Evolutionary conservation across 2,113 vertebrate genomes (phyloP).

Genomic region (Origma solitaria): DNA sequence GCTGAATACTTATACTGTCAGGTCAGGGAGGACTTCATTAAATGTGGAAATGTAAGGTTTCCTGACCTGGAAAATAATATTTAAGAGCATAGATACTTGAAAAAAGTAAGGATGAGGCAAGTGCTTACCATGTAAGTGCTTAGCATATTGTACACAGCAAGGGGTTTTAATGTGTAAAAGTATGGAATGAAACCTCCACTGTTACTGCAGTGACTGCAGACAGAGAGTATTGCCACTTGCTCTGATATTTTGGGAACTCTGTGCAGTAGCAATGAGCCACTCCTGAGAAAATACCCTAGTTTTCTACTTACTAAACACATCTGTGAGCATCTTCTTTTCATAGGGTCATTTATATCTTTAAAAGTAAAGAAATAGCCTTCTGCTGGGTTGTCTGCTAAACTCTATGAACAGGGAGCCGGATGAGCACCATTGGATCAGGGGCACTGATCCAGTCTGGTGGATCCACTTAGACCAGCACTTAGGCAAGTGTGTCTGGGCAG

Average conservation of each 20-base stretch:
- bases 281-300: background rate
- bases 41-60: background rate
- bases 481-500: background rate
- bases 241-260: background rate
- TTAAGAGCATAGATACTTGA: background rate
- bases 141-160: background rate
- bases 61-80: background rate
- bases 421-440: background rate
- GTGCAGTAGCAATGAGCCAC: background rate
- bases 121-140: background rate
- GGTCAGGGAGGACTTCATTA: background rate
- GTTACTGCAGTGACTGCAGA: background rate
- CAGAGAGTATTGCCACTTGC: background rate
- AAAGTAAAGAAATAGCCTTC: background rate
- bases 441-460: background rate
- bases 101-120: background rate
- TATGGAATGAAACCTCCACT: background rate
- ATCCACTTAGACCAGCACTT: background rate
- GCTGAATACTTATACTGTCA: background rate
- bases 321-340: background rate
- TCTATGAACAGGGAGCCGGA: rapidly evolving
- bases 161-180: background rate
- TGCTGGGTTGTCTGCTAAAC: background rate
- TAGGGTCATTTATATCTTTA: background rate
- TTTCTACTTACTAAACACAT: background rate